phyloP scores from a whole-genome alignment of 2,888 invertebrate species.

The Dione juno region DNA sequence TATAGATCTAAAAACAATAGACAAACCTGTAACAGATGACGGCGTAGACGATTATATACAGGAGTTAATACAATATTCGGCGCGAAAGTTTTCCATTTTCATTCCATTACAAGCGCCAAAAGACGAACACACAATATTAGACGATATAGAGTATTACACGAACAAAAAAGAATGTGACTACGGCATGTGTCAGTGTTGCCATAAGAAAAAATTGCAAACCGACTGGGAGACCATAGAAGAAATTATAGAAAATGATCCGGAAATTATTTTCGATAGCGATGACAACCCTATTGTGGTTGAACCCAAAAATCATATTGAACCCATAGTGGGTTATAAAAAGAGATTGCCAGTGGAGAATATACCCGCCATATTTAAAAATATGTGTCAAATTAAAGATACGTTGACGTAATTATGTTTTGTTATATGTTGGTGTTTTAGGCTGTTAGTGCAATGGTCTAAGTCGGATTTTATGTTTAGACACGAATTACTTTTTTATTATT shows the following conservation, averaged over 20 bases:
- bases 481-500: neutral
- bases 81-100: constrained; percentile 69
- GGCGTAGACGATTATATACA: constrained; percentile 60
- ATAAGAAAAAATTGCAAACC: constrained; percentile 60
- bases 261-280: constrained; percentile 76
- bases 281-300: constrained; percentile 72
- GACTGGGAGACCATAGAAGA: constrained; percentile 76
- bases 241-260: constrained; percentile 78
- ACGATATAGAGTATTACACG: constrained; percentile 71
- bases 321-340: constrained; percentile 51
- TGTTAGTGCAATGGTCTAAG: constrained; percentile 3
- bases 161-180: constrained; percentile 76
- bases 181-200: constrained; percentile 72
- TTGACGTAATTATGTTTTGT: constrained; percentile 47
- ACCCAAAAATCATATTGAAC: constrained; percentile 52
- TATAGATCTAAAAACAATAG: constrained; percentile 50
- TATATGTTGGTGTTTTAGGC: constrained; percentile 3
- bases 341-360: constrained; percentile 57
- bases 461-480: neutral
- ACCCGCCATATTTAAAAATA: constrained; percentile 61
- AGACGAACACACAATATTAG: constrained; percentile 69
- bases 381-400: constrained; percentile 62
- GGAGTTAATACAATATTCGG: constrained; percentile 68
- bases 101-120: constrained; percentile 56
- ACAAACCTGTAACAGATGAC: constrained; percentile 42